These are phyloP conservation scores for Epinephelus coioides DNA, from an alignment of 2,797 vertebrate genomes.

Conservation along the genomic window DNA sequence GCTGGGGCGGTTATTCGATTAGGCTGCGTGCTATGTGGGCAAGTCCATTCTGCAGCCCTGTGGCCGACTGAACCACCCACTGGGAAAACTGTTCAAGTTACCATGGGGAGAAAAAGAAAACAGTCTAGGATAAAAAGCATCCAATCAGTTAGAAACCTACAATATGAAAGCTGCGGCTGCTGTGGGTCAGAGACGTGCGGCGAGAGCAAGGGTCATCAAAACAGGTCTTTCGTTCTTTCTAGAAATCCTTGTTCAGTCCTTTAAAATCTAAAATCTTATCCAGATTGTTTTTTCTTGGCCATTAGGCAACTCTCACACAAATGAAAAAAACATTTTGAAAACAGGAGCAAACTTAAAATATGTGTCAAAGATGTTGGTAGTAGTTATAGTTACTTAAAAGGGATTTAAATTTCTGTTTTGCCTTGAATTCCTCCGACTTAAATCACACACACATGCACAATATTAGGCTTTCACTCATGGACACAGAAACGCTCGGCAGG, in stretches of 20 bases:
- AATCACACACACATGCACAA: slow-evolving; percentile 40
- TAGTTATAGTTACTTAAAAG: background rate
- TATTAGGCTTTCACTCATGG: slow-evolving; percentile 59
- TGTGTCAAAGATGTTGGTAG: background rate
- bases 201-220: background rate
- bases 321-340: slow-evolving; percentile 23
- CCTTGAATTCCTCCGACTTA: slow-evolving; percentile 2
- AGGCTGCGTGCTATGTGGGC: slow-evolving; percentile 85
- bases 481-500: slow-evolving; percentile 70
- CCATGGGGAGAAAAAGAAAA: slow-evolving; percentile 70
- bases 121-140: slow-evolving; percentile 67
- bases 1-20: slow-evolving; percentile 93
- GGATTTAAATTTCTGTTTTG: slow-evolving; percentile 2
- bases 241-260: slow-evolving; percentile 37
- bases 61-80: slow-evolving; percentile 75
- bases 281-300: background rate
- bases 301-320: background rate
- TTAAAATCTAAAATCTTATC: slow-evolving; percentile 26
- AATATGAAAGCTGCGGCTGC: slow-evolving; percentile 58
- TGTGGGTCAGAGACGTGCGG: slow-evolving; percentile 40
- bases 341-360: background rate
- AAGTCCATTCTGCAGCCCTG: slow-evolving; percentile 84
- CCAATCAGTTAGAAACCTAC: slow-evolving; percentile 47
- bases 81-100: slow-evolving; percentile 78
- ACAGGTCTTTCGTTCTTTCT: slow-evolving; percentile 38